Evolutionary conservation across 2,888 invertebrate species (phyloP), one percentile per base, ranked within the genome.

Genomic region (Drosophila algonquin): DNA sequence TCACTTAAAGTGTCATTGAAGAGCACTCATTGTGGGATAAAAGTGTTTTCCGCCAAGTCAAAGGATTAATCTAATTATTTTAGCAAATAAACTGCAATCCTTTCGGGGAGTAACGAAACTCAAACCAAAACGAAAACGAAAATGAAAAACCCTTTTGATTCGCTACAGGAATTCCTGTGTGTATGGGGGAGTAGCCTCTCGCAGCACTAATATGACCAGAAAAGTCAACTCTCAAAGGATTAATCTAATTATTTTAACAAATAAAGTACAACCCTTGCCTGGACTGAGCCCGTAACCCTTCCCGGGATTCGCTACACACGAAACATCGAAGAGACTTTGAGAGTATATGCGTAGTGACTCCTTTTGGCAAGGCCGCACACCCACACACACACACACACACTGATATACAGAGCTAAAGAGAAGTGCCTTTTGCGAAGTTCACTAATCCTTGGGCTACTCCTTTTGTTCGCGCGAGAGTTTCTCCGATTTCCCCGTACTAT

Each of bases 191-290:
- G 79, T 67, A 57, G 76, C 70, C 81, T 67, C 52, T 24, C 60
- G 53, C 57, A 50, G 67, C 75, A 70, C 87, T 89, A 89, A 86
- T 89, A 73, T 73, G 89, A 87, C 86, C 86, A 83, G 77, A 76
- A 75, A 87, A 80, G 67, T 72, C 54, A 58, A 71, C 80, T 53
- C 75, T 59, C 73, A 80, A 75, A 79, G 91, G 91, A 90, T 91
- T 86, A 90, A 90, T 90, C 90, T 91, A 91, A 91, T 91, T 85
- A 91, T 90, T 91, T 91, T 91, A 61, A 71, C 81, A 90, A 91
- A 91, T 89, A 85, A 89, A 81, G 70, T 48, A 48, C 81, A 86
- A 83, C 72, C 84, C 81, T 80, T 82, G 69, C 59, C 55, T 32
- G 52, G 58, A 47, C 47, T 55, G 40, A 47, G 50, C 53, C 53